A percentile compares a stretch with the other conserved stretches of the same genome.
These are phyloP conservation scores for Cryptops parisi DNA, from an alignment of 2,888 invertebrate genomes.

Conservation along the genomic window DNA sequence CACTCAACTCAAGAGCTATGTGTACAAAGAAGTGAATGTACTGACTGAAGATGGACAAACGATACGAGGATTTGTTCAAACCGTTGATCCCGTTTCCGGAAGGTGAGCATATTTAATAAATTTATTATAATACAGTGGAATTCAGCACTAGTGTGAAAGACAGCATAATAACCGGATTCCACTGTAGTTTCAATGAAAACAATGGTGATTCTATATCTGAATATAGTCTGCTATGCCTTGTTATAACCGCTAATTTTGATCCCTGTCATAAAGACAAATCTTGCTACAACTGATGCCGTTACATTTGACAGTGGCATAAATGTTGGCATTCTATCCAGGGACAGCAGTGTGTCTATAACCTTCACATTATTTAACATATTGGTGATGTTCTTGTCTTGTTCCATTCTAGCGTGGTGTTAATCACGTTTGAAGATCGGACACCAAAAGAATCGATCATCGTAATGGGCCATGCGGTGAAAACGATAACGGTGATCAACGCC, in stretches of 20 bases:
- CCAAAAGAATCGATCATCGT: neutral
- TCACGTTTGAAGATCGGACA: neutral
- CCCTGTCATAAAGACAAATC: too few species aligned
- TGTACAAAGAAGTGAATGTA: constrained; percentile 7
- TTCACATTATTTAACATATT: neutral
- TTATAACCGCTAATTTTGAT: too few species aligned
- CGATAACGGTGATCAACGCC: neutral
- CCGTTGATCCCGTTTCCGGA: constrained; percentile 11
- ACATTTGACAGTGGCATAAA: too few species aligned
- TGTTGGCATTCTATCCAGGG: too few species aligned
- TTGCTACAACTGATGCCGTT: too few species aligned
- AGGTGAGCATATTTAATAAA: neutral
- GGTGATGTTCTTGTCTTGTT: neutral
- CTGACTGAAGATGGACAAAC: neutral
- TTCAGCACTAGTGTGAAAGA: too few species aligned
- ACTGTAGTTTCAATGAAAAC: too few species aligned
- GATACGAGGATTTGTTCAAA: constrained; percentile 6
- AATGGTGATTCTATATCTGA: too few species aligned
- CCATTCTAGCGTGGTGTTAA: neutral
- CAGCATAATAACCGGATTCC: too few species aligned
- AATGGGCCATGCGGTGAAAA: constrained; percentile 6
- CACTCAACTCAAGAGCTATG: neutral
- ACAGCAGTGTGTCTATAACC: neutral
- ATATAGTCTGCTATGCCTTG: too few species aligned
- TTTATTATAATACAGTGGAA: too few species aligned